phyloP scores from a whole-genome alignment of 2,797 vertebrate genomes.

The Leuciscus waleckii region DNA sequence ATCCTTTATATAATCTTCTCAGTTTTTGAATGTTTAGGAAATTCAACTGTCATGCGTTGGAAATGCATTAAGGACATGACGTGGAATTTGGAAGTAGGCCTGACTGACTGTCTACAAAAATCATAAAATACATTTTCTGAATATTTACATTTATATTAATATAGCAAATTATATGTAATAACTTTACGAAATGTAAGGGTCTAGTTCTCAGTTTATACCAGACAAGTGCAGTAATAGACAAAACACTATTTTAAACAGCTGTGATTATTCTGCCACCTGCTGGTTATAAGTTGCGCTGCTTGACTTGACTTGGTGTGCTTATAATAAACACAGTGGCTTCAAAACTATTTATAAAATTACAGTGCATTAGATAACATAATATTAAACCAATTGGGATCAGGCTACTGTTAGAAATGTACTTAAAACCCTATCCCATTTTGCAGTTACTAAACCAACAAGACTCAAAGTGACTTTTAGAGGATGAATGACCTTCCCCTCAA shows the following conservation, averaged over 20 bases:
- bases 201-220: neutral
- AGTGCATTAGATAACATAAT: neutral
- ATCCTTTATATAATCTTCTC: neutral
- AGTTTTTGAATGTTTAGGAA: neutral
- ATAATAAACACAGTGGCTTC: neutral
- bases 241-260: neutral
- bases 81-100: neutral
- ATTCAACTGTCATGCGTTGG: neutral
- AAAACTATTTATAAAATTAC: neutral
- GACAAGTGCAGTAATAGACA: too few relatives aligned
- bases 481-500: neutral
- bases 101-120: neutral
- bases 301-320: neutral
- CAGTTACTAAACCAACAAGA: neutral
- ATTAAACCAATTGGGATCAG: neutral
- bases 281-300: conserved; percentile 20
- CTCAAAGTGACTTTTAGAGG: neutral
- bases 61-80: neutral
- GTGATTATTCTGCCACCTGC: conserved; percentile 43
- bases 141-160: neutral
- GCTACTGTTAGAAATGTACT: neutral
- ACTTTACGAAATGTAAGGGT: too few relatives aligned
- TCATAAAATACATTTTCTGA: neutral
- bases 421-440: neutral
- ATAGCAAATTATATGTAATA: neutral